Percentiles rank a stretch among this genome's conserved stretches.
These are phyloP conservation scores for Ormyrus labotus DNA, from an alignment of 2,888 invertebrate genomes.

Conservation along the genomic window DNA sequence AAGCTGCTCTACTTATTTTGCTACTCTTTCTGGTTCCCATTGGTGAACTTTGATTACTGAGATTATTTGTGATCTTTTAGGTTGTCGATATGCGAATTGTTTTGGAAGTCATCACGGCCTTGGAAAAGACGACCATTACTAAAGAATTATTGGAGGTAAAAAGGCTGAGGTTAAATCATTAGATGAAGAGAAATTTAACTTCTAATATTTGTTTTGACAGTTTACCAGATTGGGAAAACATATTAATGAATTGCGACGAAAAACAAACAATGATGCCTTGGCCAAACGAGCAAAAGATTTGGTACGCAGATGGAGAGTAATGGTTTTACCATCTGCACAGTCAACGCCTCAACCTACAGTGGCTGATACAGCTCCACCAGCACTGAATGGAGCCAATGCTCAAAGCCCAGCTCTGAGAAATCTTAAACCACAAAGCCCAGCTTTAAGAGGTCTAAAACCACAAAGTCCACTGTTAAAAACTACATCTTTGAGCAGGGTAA, in stretches of 20 bases:
- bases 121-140: slow-evolving; percentile 94
- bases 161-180: slow-evolving; percentile 60
- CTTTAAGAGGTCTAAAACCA: slow-evolving; percentile 68
- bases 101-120: slow-evolving; percentile 92
- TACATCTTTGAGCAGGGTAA: slow-evolving; percentile 54
- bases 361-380: slow-evolving; percentile 69
- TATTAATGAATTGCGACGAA: slow-evolving; percentile 93
- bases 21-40: no score
- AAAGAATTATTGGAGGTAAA: slow-evolving; percentile 92
- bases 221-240: slow-evolving; percentile 95
- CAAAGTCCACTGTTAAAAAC: slow-evolving; percentile 72
- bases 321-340: slow-evolving; percentile 81
- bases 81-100: slow-evolving; percentile 96
- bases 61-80: slow-evolving; percentile 76
- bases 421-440: slow-evolving; percentile 72
- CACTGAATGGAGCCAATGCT: slow-evolving; percentile 71
- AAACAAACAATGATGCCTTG: slow-evolving; percentile 88
- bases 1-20: no score
- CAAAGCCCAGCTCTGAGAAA: slow-evolving; percentile 70
- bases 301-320: slow-evolving; percentile 94
- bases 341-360: slow-evolving; percentile 70
- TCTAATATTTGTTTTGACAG: slow-evolving; percentile 76
- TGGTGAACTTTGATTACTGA: slow-evolving; percentile 3
- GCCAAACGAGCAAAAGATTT: slow-evolving; percentile 94
- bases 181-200: slow-evolving; percentile 6